Evolutionary conservation across 2,888 invertebrate species (phyloP).

Genomic region (Dasypolia templi): DNA sequence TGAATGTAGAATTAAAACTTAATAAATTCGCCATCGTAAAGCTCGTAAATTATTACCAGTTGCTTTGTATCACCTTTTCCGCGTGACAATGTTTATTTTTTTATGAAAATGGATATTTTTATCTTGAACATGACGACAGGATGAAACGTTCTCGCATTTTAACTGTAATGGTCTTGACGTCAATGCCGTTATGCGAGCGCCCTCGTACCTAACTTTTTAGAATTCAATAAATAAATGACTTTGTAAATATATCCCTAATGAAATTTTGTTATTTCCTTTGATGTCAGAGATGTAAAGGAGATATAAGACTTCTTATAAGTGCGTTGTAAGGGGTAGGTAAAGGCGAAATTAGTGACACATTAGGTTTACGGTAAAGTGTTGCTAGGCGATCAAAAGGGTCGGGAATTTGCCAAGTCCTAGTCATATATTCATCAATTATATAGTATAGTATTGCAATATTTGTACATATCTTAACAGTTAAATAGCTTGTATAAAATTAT

Average conservation of each 20-base stretch:
- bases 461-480: too few species aligned
- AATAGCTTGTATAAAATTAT: too few species aligned
- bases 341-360: slow-evolving; percentile 2
- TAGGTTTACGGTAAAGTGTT: slow-evolving; percentile 27
- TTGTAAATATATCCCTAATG: slow-evolving; percentile 41
- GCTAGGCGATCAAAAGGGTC: slow-evolving; percentile 25
- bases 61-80: slow-evolving; percentile 59
- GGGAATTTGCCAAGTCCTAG: slow-evolving; percentile 4
- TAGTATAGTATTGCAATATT: too few species aligned
- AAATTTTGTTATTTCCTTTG: slow-evolving; percentile 43
- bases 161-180: slow-evolving; percentile 44
- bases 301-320: slow-evolving; percentile 28
- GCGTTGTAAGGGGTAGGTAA: slow-evolving; percentile 4
- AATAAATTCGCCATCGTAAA: slow-evolving; percentile 49
- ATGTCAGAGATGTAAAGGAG: slow-evolving; percentile 16
- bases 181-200: slow-evolving; percentile 36
- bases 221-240: slow-evolving; percentile 45
- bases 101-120: slow-evolving; percentile 57
- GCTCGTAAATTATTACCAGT: slow-evolving; percentile 61
- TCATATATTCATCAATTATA: not conserved
- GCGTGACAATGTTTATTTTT: slow-evolving; percentile 56
- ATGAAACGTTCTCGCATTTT: slow-evolving; percentile 45
- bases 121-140: slow-evolving; percentile 23
- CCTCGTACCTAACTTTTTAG: slow-evolving; percentile 55
- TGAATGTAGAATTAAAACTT: slow-evolving; percentile 61